phyloP scores from a whole-genome alignment of 2,797 vertebrate genomes.

The Crax fasciolata region DNA sequence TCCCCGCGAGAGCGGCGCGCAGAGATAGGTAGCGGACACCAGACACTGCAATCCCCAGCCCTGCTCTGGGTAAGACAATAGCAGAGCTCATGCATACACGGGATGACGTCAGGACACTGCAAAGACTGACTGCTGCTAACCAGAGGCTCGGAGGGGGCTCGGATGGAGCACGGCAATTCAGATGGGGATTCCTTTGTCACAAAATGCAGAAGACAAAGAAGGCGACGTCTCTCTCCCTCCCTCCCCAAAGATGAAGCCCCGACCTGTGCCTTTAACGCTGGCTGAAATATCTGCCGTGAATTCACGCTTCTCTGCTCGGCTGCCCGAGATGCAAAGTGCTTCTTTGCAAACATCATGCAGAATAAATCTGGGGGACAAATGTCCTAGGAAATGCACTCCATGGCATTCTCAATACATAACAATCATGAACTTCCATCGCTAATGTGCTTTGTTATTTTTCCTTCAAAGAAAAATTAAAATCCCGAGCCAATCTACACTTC shows the following conservation, averaged over 20 bases:
- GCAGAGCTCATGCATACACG: slow-evolving; percentile 88
- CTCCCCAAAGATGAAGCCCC: neutral
- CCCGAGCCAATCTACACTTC: neutral
- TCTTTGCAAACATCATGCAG: neutral
- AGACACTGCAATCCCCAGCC: slow-evolving; percentile 85
- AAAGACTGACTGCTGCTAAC: slow-evolving; percentile 85
- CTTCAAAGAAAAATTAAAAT: slow-evolving; percentile 6
- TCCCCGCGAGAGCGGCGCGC: slow-evolving; percentile 73
- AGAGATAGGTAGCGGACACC: slow-evolving; percentile 82
- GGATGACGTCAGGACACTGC: slow-evolving; percentile 91
- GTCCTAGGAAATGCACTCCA: slow-evolving; percentile 1
- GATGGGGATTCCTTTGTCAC: slow-evolving; percentile 85
- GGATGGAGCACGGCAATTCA: slow-evolving; percentile 78
- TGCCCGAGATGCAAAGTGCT: neutral
- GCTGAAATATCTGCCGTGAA: slow-evolving; percentile 34
- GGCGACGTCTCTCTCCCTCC: slow-evolving; percentile 38
- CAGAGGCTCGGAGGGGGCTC: slow-evolving; percentile 81
- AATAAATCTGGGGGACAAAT: neutral
- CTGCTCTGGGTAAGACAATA: slow-evolving; percentile 91
- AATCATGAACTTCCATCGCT: neutral
- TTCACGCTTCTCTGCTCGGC: slow-evolving; percentile 36
- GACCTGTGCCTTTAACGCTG: neutral
- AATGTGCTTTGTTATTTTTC: neutral
- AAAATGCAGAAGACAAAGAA: slow-evolving; percentile 78
- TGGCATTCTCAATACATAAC: neutral